Base-by-base conservation (phyloP, 2,797 vertebrate species). In the Hippoglossus hippoglossus region DNA sequence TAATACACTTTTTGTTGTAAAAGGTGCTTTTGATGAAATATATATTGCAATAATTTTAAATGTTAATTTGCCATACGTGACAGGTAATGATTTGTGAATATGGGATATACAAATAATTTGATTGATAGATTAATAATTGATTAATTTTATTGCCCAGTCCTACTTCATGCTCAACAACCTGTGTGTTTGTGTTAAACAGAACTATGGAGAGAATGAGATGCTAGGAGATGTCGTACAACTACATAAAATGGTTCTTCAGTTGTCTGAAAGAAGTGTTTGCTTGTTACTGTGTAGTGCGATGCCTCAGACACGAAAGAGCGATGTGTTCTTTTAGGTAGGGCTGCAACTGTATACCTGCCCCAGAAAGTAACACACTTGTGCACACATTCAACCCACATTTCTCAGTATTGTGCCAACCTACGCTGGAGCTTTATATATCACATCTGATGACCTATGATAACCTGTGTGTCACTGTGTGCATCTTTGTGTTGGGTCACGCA, bases 141-240 rank as follows among this genome's bases (percentile, higher is more conserved):
- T 6, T 6, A 1, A 28, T 28, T 28, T 28, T 28, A 26, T 26
- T 26, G 26, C 5, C 26, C 26, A 28, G 26, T 28, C 26, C 5
- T 28, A 28, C 81, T 67, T 63, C 1, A 79, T 59, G 67, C 63
- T 41, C 73, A 70, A 65, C 25, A 67, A 55, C 41, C 67, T 63
- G n/a, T 58, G 16, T 46, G 13, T 67, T 28, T 28, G 26, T 28
- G 12, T 69, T 44, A 61, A 16, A 52, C 74, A 57, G 63, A 54
- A 83, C 66, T 62, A 24, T 54, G 7, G 16, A 19, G 53, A 65
- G 61, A 44, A 58, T 63, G 47, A 78, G 65, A 19, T 54, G 50
- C 55, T 57, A 56, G 36, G 36, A 13, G 36, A 39, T 39, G 10
- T 39, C 6, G 28, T 31, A 13, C 36, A 39, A 39, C 61, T 31